A percentile compares a stretch with the other conserved stretches of the same genome.
These are phyloP conservation scores for Ciconia stormi DNA, from an alignment of 2,113 vertebrate genomes.

Conservation along the genomic window DNA sequence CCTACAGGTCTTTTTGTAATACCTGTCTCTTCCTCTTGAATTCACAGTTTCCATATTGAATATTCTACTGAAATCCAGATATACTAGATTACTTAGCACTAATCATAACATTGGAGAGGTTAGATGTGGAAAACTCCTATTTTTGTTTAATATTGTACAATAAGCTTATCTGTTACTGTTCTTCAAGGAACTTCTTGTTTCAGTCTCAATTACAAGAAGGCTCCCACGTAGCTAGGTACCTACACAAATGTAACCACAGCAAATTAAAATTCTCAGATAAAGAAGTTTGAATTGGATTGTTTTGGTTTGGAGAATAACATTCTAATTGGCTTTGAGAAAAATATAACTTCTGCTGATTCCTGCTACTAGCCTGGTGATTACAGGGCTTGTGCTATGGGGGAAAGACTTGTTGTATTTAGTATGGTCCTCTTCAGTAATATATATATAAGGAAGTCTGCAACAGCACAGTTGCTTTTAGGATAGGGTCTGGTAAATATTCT, in stretches of 20 bases:
- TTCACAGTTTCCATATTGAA: neutral
- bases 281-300: neutral
- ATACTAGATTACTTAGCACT: neutral
- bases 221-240: no score
- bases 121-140: neutral
- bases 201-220: neutral
- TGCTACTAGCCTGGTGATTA: neutral
- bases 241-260: neutral
- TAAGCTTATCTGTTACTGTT: neutral
- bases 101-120: no score
- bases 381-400: neutral
- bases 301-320: neutral
- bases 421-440: no score
- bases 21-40: neutral
- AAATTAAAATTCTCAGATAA: neutral
- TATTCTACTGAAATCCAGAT: neutral
- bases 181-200: neutral
- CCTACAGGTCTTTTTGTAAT: neutral
- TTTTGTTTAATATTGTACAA: neutral
- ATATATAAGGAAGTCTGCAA: neutral
- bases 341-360: neutral
- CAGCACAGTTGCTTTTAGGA: neutral
- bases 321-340: neutral
- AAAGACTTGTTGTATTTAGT: neutral
- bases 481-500: neutral